These are phyloP conservation scores for Diadegma fenestrale DNA, from an alignment of 2,888 invertebrate genomes.

Conservation along the genomic window DNA sequence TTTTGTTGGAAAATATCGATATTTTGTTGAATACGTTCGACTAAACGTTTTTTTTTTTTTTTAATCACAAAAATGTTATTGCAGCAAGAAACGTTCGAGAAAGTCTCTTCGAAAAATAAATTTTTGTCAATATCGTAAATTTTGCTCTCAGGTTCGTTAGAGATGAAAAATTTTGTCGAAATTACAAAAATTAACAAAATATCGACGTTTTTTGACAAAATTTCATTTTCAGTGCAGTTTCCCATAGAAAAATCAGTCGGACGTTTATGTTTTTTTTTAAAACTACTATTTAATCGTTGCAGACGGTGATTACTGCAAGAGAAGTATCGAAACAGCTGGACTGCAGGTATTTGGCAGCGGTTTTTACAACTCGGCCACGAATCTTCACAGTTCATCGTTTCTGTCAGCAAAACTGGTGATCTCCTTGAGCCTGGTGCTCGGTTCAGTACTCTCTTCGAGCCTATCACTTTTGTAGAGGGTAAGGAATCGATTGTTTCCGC, in stretches of 20 bases:
- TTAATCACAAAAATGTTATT: too few relatives aligned
- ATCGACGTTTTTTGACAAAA: too few relatives aligned
- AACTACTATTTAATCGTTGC: slow-evolving; percentile 63
- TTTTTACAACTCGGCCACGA: slow-evolving; percentile 89
- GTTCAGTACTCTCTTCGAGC: slow-evolving; percentile 32
- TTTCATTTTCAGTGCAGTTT: too few relatives aligned
- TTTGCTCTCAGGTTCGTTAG: too few relatives aligned
- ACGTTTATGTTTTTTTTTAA: not conserved
- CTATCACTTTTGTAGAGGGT: slow-evolving; percentile 39
- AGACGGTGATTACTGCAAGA: slow-evolving; percentile 95
- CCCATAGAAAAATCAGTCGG: not conserved
- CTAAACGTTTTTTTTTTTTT: too few relatives aligned
- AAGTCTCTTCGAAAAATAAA: too few relatives aligned
- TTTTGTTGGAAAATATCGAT: too few relatives aligned
- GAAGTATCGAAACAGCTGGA: slow-evolving; percentile 94
- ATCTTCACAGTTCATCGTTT: slow-evolving; percentile 50
- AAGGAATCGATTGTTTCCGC: slow-evolving; percentile 37
- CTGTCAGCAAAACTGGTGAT: slow-evolving; percentile 60
- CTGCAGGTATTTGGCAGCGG: slow-evolving; percentile 93
- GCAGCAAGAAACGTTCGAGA: too few relatives aligned
- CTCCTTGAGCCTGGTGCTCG: slow-evolving; percentile 50
- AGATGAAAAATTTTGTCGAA: too few relatives aligned
- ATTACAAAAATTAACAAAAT: too few relatives aligned
- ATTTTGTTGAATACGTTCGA: too few relatives aligned
- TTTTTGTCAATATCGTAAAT: too few relatives aligned